These are phyloP conservation scores for Polylopha cassiicola DNA, from an alignment of 2,888 invertebrate species.

Conservation along the genomic window DNA sequence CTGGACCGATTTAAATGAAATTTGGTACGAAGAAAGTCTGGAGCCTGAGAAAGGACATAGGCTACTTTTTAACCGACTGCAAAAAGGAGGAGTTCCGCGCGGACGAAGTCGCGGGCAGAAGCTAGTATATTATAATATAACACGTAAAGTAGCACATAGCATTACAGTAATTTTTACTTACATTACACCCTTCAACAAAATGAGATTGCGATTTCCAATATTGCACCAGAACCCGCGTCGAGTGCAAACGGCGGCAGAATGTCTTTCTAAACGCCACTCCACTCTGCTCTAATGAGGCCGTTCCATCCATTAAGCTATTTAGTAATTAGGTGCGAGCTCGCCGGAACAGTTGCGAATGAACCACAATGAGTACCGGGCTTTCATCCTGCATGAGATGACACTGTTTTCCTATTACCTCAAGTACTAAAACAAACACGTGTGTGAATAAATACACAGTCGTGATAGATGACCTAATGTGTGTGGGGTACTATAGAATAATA, in stretches of 20 bases:
- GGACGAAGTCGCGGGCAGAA: no score
- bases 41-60: no score
- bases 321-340: slow-evolving; percentile 61
- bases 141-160: no score
- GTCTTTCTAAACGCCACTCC: slow-evolving; percentile 46
- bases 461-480: no score
- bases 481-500: no score
- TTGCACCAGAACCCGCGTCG: slow-evolving; percentile 6
- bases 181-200: no score
- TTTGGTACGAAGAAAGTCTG: no score
- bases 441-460: neutral
- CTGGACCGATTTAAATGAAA: no score
- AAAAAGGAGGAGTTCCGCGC: no score
- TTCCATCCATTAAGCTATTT: slow-evolving; percentile 64
- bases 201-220: slow-evolving; percentile 13
- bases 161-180: no score
- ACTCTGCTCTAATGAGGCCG: slow-evolving; percentile 56
- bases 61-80: no score
- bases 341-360: slow-evolving; percentile 42
- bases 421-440: neutral
- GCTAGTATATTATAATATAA: no score
- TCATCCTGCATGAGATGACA: neutral
- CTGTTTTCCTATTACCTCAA: slow-evolving; percentile 2
- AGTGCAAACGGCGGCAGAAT: slow-evolving; percentile 28
- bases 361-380: slow-evolving; percentile 35